Evolutionary conservation across 2,113 vertebrate species (phyloP), one percentile per base, ranked within the genome.

Genomic region (Diphyllodes magnificus): DNA sequence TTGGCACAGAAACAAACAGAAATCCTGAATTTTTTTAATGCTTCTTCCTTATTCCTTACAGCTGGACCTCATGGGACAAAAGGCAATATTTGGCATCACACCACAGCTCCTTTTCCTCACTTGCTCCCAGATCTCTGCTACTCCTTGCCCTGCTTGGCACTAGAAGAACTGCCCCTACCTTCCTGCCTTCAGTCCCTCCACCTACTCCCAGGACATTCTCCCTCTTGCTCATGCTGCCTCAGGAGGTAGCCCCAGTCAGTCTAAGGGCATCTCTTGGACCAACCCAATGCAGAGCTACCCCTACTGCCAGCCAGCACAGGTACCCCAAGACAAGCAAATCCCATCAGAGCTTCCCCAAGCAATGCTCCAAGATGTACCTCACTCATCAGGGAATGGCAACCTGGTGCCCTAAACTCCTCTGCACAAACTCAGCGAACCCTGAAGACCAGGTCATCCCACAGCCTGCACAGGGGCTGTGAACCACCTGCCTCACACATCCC

Each of bases 311-410:
- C 47, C 28, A 25, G 49, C 71, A 44, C 14, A 5, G 28, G 39
- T 0, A 10, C 21, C 5, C 27, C n/a, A 25, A 13, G 51, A n/a
- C n/a, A 28, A 23, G 17, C 0, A 60, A 59, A n/a, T 11, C 31
- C 47, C 70, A 45, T 0, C 4, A 0, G 20, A 53, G 79, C 47
- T 37, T 39, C 30, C 17, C 7, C 33, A 10, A 13, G 8, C 9
- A 2, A 2, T 0, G 42, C 65, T 49, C 68, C 1, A 1, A 22
- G 54, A 15, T 1, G 40, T 1, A 13, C 28, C 50, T 44, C 17
- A 2, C 28, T 12, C 44, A 1, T 1, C 10, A 33, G 19, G 17
- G 59, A 56, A 30, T 0, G 8, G 63, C 3, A 4, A 19, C 23
- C 11, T 0, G 1, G 30, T 1, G 2, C 70, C 59, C 75, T 9